Evolutionary conservation across 2,113 vertebrate genomes (phyloP).

Genomic region (Atractosteus spatula): DNA sequence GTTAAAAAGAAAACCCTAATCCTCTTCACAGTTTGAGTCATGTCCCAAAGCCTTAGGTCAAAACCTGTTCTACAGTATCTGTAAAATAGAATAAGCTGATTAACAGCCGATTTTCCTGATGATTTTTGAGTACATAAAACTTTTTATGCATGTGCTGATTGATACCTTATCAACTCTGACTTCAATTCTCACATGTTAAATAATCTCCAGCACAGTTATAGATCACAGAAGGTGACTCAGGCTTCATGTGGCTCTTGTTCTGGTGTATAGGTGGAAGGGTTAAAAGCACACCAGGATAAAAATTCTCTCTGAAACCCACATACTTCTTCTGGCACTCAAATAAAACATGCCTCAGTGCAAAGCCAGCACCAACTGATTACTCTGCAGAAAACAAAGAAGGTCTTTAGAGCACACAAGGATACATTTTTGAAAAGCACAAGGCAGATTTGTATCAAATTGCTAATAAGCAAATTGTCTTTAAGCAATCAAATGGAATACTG

Average conservation of each 20-base stretch:
- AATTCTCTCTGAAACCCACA: constrained; percentile 18
- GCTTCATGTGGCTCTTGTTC: background rate
- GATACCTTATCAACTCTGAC: no score
- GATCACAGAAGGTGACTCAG: background rate
- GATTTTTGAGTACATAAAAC: no score
- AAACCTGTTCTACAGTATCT: no score
- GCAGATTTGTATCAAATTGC: constrained; percentile 3
- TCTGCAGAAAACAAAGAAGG: constrained; percentile 16
- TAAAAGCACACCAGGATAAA: background rate
- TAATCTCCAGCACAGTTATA: background rate
- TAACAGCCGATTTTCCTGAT: no score
- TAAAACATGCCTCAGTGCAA: constrained; percentile 5
- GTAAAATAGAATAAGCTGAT: no score
- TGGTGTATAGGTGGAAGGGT: background rate
- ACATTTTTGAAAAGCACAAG: constrained; percentile 9
- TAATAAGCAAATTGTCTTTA: constrained; percentile 2
- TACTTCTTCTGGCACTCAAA: background rate
- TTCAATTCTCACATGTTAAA: no score
- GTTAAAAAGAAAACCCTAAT: no score
- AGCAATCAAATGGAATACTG: no score
- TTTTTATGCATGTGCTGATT: no score
- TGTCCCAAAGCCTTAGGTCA: no score
- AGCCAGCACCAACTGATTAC: background rate
- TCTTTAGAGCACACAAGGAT: background rate
- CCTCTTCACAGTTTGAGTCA: no score